Evolutionary conservation across 2,797 vertebrate genomes (phyloP).

Genomic region (Telmatherina bonti): DNA sequence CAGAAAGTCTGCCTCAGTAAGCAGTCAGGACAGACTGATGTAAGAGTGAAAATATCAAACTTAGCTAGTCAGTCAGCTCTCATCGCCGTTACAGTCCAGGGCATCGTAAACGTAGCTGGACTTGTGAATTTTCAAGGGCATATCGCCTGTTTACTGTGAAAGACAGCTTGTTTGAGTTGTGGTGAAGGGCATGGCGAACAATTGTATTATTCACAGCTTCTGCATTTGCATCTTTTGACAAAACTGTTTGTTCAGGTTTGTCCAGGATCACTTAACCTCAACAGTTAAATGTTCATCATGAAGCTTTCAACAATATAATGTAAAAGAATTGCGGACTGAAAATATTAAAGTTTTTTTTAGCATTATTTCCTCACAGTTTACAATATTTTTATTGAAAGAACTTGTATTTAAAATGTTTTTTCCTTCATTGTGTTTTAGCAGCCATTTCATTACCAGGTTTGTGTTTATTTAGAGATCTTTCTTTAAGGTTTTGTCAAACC

Average conservation of each 20-base stretch:
- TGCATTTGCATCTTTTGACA: not conserved
- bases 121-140: not conserved
- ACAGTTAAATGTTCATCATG: not conserved
- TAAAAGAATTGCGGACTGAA: no score
- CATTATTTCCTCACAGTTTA: no score
- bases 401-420: not conserved
- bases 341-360: no score
- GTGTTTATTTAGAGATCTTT: not conserved
- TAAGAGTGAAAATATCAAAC: not conserved
- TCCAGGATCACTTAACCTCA: not conserved
- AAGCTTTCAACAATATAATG: no score
- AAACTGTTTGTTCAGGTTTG: not conserved
- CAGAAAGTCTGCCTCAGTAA: slow-evolving; percentile 2
- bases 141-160: not conserved
- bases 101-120: not conserved
- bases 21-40: not conserved
- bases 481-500: not conserved
- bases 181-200: not conserved
- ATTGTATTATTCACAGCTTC: not conserved
- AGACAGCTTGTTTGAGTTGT: not conserved
- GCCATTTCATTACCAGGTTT: not conserved
- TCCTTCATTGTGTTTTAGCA: not conserved
- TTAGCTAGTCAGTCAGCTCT: not conserved
- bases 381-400: no score
- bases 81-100: not conserved